Base-by-base conservation (phyloP, 2,113 vertebrate genomes). In the Phyllopteryx taeniolatus region DNA sequence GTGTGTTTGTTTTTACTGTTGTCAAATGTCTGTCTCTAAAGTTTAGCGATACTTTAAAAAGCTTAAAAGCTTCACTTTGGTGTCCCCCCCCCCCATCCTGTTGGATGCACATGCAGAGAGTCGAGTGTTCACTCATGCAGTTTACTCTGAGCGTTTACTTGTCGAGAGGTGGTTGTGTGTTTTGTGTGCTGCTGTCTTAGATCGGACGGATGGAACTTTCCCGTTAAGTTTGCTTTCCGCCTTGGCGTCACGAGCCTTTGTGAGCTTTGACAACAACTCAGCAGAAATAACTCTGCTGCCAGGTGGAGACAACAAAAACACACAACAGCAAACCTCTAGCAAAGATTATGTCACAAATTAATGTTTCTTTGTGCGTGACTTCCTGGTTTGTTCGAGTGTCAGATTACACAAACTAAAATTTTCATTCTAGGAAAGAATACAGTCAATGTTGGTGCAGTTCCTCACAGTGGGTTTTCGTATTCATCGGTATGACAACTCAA, bases 211-310 rank as follows among this genome's bases (percentile, higher is more conserved):
- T 9, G 75, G 69, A n/a, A 22, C 51, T 78, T 68, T 46, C 70
- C 71, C 74, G 70, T 78, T 71, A 31, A 77, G 71, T 87, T 88
- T 86, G 75, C 71, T 79, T 68, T 81, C 65, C 75, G 61, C 84
- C 82, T 85, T 11, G 1, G 75, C 76, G 85, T 79, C 65, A 56
- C 49, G 20, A 71, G 57, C 46, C 71, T 82, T 47, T 70, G 70
- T 75, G 79, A 74, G 80, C 68, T 73, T 67, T 74, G 61, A 72
- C 73, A 49, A 76, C 67, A 63, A 53, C 61, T 73, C 35, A 83
- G 9, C 70, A 56, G 74, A 76, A 56, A 8, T 11, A 4, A 4
- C 7, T 0, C 0, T 15, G 15, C 1, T 39, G 46, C 67, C 79
- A 69, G 59, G 72, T 70, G 83, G 63, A 15, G 44, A 47, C n/a